These are phyloP conservation scores for Bemisia tabaci DNA, from an alignment of 1,140 invertebrate species.

Conservation along the genomic window DNA sequence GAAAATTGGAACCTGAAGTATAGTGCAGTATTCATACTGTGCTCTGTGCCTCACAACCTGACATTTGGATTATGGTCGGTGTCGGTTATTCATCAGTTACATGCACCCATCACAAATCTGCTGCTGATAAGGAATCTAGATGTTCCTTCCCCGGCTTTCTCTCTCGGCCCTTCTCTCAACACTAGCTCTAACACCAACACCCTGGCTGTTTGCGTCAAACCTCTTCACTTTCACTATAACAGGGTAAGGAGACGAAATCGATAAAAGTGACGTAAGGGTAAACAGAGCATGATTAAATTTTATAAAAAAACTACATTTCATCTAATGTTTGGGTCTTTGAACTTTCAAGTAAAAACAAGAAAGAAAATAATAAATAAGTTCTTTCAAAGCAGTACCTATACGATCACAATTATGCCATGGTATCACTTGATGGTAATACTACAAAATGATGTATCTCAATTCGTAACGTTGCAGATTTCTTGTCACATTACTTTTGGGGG, in stretches of 20 bases:
- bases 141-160: slow-evolving; percentile 9
- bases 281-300: too few species aligned
- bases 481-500: too few species aligned
- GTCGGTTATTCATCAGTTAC: slow-evolving; percentile 43
- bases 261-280: too few species aligned
- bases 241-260: slow-evolving; percentile 37
- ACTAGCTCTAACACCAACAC: slow-evolving; percentile 36
- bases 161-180: slow-evolving; percentile 28
- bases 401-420: too few species aligned
- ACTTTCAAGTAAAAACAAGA: too few species aligned
- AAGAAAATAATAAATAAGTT: too few species aligned
- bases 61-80: slow-evolving; percentile 40
- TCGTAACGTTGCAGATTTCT: too few species aligned
- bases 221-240: slow-evolving; percentile 81
- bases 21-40: slow-evolving; percentile 78
- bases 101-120: slow-evolving; percentile 44
- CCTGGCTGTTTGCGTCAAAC: slow-evolving; percentile 86
- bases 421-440: too few species aligned
- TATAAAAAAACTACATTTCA: too few species aligned
- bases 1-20: slow-evolving; percentile 92
- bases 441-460: too few species aligned
- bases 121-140: slow-evolving; percentile 27
- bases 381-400: too few species aligned
- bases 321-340: too few species aligned
- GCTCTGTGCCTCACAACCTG: slow-evolving; percentile 45